Conservation (phyloP, 2,797 vertebrate species). For the Acrossocheilus fasciatus region DNA sequence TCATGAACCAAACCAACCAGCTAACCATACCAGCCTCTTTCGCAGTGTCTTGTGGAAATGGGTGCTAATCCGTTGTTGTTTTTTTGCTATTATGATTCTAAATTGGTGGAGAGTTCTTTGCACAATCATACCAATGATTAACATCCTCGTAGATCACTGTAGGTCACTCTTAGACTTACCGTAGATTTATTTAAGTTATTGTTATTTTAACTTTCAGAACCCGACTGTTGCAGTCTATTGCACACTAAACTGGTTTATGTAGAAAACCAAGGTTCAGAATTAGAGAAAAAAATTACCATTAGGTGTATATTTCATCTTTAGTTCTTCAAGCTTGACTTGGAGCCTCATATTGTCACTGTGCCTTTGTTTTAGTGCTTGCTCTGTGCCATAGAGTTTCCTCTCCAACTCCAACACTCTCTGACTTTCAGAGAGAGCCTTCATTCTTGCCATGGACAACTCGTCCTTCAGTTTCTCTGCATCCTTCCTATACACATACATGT, state of each 20-base stretch:
- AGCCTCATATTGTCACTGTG: constrained; percentile 92
- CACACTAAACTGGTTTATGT: not conserved
- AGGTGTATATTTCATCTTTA: constrained; percentile 92
- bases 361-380: constrained; percentile 84
- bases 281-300: constrained; percentile 77
- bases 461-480: constrained; percentile 85
- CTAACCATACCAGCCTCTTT: not conserved
- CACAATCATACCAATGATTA: not conserved
- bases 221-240: not conserved
- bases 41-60: too few species aligned
- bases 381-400: constrained; percentile 88
- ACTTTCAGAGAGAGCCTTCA: constrained; percentile 95
- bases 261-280: not conserved
- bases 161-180: not conserved
- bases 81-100: not conserved
- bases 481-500: constrained; percentile 78
- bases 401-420: constrained; percentile 92
- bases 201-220: not conserved
- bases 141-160: not conserved
- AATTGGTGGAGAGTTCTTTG: not conserved
- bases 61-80: not conserved
- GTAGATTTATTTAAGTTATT: not conserved
- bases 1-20: not conserved
- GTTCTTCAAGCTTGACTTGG: constrained; percentile 86
- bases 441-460: constrained; percentile 91